Conservation (phyloP, 2,797 vertebrate genomes). For the Melanotaenia pygmaea region DNA sequence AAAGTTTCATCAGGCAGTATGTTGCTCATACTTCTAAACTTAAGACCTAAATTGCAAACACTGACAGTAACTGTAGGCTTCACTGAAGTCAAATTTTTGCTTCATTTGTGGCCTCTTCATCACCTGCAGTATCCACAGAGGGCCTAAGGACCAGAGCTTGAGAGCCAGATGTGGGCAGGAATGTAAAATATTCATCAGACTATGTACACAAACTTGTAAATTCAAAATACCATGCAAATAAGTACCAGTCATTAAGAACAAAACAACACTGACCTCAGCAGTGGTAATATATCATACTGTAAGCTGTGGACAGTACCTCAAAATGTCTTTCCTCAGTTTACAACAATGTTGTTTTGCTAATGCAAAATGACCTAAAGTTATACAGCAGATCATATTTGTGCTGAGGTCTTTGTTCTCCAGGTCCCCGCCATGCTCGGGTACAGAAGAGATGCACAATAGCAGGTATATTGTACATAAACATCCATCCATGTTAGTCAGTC, state of each 20-base stretch:
- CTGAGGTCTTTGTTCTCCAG: slow-evolving; percentile 60
- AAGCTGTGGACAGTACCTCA: slow-evolving; percentile 61
- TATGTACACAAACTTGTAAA: slow-evolving; percentile 72
- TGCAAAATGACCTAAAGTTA: slow-evolving; percentile 43
- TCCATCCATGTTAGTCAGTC: slow-evolving; percentile 70
- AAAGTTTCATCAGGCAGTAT: slow-evolving; percentile 71
- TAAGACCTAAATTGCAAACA: slow-evolving; percentile 55
- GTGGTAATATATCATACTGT: slow-evolving; percentile 63
- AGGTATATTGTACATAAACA: slow-evolving; percentile 67
- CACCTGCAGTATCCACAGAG: slow-evolving; percentile 36
- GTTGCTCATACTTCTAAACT: slow-evolving; percentile 59
- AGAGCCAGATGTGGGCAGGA: slow-evolving; percentile 63
- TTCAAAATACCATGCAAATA: slow-evolving; percentile 81
- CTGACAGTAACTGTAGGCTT: slow-evolving; percentile 68
- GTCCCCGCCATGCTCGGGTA: slow-evolving; percentile 71
- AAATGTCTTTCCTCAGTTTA: slow-evolving; percentile 51
- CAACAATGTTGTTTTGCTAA: slow-evolving; percentile 49
- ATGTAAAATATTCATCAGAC: slow-evolving; percentile 72
- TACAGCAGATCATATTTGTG: slow-evolving; percentile 40
- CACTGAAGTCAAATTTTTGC: slow-evolving; percentile 79
- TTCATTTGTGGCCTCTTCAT: slow-evolving; percentile 46
- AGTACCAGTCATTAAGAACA: slow-evolving; percentile 67
- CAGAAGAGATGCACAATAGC: slow-evolving; percentile 61
- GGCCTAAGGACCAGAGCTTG: slow-evolving; percentile 31
- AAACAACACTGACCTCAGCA: slow-evolving; percentile 75